Evolutionary conservation across 2,797 vertebrate species (phyloP), one percentile per base, ranked within the genome.

Genomic region (Tamandua tetradactyla): DNA sequence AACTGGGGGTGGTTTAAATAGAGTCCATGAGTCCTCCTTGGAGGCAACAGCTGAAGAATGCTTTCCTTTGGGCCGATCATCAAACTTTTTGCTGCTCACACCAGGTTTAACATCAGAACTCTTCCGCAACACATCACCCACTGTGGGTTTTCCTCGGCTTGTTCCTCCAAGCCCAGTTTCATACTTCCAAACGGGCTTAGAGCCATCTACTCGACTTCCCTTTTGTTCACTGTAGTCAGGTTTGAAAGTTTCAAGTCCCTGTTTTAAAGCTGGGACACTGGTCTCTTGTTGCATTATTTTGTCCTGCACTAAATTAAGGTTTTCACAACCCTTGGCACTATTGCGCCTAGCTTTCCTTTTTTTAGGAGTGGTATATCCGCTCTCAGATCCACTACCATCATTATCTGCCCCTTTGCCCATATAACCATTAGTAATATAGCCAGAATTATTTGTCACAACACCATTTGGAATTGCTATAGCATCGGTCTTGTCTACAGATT

Each of bases 11-110:
- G 99, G 99, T 98, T 99, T 99, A 98, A 99, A 99, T 94, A 99
- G 99, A 97, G 99, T 99, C 99, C 99, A 99, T 0, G 99, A 99
- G 96, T 99, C 99, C 98, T 99, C 99, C 98, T 99, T 99, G 95
- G 99, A 98, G 0, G 98, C 59, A 93, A 99, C 98, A 0, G 99
- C 98, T 0, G 99, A 98, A 1, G 97, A 68, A 23, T 99, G 98
- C 98, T 99, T 99, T 96, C 99, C 98, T 98, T 99, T 99, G 94
- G 99, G 99, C 96, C 99, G 98, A 94, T 99, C 99, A 97, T 99
- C 99, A 44, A 98, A 98, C 97, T 99, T 99, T 97, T 99, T 99
- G 98, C 98, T 97, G 97, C 98, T 98, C 95, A 98, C 95, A 61
- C 98, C 98, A 83, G 98, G 98, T 98, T 99, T 99, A 97, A 98